Base-by-base conservation (phyloP, 2,888 invertebrate species). In the Pyrrhia umbra region DNA sequence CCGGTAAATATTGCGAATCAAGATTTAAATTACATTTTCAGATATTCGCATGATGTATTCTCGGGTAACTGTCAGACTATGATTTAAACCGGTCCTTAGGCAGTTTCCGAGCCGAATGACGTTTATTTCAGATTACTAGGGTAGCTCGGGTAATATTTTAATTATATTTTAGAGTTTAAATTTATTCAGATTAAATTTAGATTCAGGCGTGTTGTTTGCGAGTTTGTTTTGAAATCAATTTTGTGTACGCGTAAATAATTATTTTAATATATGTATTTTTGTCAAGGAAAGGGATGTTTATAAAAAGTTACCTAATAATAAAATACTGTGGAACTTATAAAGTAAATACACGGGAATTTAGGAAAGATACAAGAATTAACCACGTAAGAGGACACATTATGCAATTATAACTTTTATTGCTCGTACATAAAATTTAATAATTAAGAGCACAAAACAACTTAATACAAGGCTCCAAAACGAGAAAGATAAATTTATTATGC, bases 1-100 rank as follows among this genome's bases (percentile, higher is more conserved):
- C 68, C 71, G 67, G 83, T 84, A 82, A 83, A 84, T 79, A 79
- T 77, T 68, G 57, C 63, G 66, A 66, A 78, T 84, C 76, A 77
- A 83, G 81, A 83, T 84, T 83, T 81, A 84, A 84, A 81, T 83
- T 80, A 81, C 80, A 77, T 78, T 80, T 75, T 73, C 75, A 70
- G 78, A 76, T 80, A 79, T 76, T 61, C 49, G 47, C 43, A 72
- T 80, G 82, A 78, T 74, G 73, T 74, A 81, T 75, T 68, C 54
- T 49, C 39, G 68, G 63, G 52, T 66, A 69, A 16, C 63, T 64
- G 75, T 68, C 76, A 67, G 54, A 50, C 18, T 50, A 62, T 81
- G 83, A 82, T 81, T 81, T 81, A 82, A 65, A 73, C 45, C 54
- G 68, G 76, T 64, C 68, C 68, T 75, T 50, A 75, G 75, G 70